Base-by-base conservation (phyloP, 2,797 vertebrate species). In the Falco biarmicus region DNA sequence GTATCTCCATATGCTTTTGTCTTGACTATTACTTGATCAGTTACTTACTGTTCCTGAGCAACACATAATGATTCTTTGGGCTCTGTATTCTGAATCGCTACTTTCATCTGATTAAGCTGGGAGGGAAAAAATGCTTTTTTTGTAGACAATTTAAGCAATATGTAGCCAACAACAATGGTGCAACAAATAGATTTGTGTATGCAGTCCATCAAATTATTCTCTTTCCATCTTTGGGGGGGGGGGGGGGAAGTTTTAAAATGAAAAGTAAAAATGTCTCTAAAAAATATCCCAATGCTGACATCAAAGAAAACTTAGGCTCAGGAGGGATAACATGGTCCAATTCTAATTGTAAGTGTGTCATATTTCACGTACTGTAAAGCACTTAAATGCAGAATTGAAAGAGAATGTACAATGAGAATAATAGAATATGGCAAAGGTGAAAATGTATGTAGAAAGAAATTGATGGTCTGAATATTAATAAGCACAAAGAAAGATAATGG, bases 81-180 rank as follows among this genome's bases (percentile, higher is more conserved):
- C 34, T 91, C 82, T 93, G 71, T 66, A 88, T 91, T 93, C 71
- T 91, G 69, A 87, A 95, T 95, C 95, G 66, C 50, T 93, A 88
- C 64, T 74, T 94, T 96, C 56, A 96, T 88, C 76, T 96, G 87
- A 95, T 66, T 68, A 70, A 89, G 45, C 3, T 34, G 10, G 9
- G 77, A 87, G 25, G 12, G 17, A 18, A 7, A 91, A 97, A 77
- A 8, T 53, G 18, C 26, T 71, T 82, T 61, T n/a, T 90, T 68
- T 84, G 26, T 93, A 34, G 41, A 87, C 69, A 91, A 90, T 89
- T 81, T 91, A 82, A 95, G 29, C 19, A 75, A 81, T 85, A 84
- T 60, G 34, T 39, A 48, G 54, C 26, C 64, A 48, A 85, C 12
- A 96, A 73, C 43, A 69, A 70, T 15, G 8, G 25, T 51, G 26